Evolutionary conservation across 2,888 invertebrate species (phyloP).

Genomic region (Balanococcus diminutus): DNA sequence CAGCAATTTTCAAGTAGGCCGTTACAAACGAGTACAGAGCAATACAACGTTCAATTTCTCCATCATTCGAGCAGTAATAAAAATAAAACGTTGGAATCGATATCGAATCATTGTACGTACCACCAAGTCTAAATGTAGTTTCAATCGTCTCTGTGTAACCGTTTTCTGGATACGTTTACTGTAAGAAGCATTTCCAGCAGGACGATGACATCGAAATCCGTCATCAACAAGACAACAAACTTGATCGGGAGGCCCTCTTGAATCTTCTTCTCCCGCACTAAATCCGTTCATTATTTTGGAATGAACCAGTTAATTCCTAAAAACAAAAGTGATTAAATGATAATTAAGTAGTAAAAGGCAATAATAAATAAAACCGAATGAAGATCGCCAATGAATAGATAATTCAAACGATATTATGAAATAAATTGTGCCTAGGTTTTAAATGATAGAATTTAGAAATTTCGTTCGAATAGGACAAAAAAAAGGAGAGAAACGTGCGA

Average conservation of each 20-base stretch:
- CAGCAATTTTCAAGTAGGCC: not conserved
- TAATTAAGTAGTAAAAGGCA: not conserved
- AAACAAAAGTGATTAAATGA: not conserved
- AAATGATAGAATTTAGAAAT: not conserved
- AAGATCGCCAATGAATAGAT: no score
- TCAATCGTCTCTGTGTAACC: slow-evolving; percentile 86
- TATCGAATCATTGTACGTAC: slow-evolving; percentile 67
- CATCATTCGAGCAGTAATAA: no score
- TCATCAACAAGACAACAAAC: slow-evolving; percentile 92
- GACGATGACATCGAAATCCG: slow-evolving; percentile 81
- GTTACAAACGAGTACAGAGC: not conserved
- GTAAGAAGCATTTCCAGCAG: slow-evolving; percentile 93
- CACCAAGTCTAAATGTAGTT: slow-evolving; percentile 81
- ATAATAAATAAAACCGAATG: no score
- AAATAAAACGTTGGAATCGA: not conserved
- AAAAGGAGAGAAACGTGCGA: no score
- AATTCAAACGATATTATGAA: no score
- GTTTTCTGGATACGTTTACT: slow-evolving; percentile 96
- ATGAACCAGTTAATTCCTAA: not conserved
- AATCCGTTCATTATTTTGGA: slow-evolving; percentile 71
- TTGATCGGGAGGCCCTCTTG: slow-evolving; percentile 84
- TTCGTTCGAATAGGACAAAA: no score
- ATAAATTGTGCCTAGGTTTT: no score
- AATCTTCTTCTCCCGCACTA: slow-evolving; percentile 90
- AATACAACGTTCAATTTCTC: not conserved